Conservation (phyloP, 2,113 vertebrate genomes). For the Rhinogobius similis region DNA sequence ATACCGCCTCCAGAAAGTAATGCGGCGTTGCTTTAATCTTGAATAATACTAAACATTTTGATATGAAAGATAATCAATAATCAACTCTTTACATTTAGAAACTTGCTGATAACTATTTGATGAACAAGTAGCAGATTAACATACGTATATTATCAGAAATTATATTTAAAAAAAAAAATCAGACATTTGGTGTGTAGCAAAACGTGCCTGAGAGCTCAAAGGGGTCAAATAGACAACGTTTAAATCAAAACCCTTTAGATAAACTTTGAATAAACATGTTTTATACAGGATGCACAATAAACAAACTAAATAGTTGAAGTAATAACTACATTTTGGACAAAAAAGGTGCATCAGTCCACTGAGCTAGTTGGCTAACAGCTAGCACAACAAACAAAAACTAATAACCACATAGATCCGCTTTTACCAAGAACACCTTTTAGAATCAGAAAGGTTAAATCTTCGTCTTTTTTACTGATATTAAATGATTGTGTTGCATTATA, state of each 20-base stretch:
- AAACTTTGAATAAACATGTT: background rate
- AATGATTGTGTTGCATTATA: too few species aligned
- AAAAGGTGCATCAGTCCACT: background rate
- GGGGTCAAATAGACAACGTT: too few species aligned
- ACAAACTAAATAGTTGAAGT: background rate
- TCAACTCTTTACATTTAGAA: too few species aligned
- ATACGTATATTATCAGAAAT: too few species aligned
- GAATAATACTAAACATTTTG: too few species aligned
- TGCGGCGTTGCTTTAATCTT: too few species aligned
- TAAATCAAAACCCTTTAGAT: background rate
- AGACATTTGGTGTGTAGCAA: too few species aligned
- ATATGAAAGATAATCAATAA: too few species aligned
- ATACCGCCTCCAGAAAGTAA: too few species aligned
- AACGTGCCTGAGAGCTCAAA: background rate
- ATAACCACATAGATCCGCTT: background rate
- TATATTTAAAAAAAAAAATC: too few species aligned
- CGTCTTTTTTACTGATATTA: background rate
- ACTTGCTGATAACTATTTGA: too few species aligned
- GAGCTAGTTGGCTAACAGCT: conserved; percentile 12
- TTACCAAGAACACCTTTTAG: background rate
- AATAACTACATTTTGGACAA: background rate
- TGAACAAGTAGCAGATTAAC: too few species aligned
- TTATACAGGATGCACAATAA: background rate
- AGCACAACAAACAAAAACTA: background rate
- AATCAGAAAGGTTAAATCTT: background rate